phyloP scores from a whole-genome alignment of 2,797 vertebrate species.

The Protosalanx chinensis region DNA sequence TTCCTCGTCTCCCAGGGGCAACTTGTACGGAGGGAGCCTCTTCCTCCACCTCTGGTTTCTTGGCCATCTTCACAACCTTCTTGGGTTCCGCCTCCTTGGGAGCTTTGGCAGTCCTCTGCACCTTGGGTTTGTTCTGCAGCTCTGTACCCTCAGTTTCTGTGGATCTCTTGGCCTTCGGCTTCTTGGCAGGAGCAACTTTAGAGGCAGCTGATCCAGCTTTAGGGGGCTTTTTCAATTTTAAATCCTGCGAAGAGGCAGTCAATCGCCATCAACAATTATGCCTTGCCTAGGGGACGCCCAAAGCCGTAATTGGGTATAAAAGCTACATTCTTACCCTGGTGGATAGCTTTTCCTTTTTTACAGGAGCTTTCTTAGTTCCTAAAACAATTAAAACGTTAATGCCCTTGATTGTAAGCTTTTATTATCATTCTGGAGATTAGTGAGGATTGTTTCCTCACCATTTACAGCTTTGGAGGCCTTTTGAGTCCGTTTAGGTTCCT shows the following conservation, averaged over 20 bases:
- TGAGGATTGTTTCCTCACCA: neutral
- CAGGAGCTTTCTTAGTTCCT: too few species aligned
- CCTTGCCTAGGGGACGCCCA: too few species aligned
- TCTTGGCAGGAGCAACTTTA: neutral
- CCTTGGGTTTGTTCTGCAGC: conserved; percentile 26
- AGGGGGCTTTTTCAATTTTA: conserved; percentile 2
- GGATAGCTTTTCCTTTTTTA: too few species aligned
- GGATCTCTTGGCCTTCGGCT: conserved; percentile 12
- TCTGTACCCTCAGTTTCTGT: neutral
- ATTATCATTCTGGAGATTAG: too few species aligned
- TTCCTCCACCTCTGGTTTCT: conserved; percentile 9
- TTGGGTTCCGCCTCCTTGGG: conserved; percentile 3
- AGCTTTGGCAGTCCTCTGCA: conserved; percentile 17
- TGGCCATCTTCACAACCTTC: conserved; percentile 14
- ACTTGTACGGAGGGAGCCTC: neutral
- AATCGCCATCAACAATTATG: too few species aligned
- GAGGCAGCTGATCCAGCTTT: neutral
- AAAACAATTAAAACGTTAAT: too few species aligned
- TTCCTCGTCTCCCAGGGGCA: conserved; percentile 51
- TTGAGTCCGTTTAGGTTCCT: conserved; percentile 27
- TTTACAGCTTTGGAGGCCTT: conserved; percentile 40
- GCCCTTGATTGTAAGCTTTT: too few species aligned
- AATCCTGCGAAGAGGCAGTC: neutral
- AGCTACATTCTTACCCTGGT: too few species aligned
- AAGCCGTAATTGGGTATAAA: too few species aligned